Conservation (phyloP, 2,113 vertebrate genomes). For the Hyperopisus bebe region DNA sequence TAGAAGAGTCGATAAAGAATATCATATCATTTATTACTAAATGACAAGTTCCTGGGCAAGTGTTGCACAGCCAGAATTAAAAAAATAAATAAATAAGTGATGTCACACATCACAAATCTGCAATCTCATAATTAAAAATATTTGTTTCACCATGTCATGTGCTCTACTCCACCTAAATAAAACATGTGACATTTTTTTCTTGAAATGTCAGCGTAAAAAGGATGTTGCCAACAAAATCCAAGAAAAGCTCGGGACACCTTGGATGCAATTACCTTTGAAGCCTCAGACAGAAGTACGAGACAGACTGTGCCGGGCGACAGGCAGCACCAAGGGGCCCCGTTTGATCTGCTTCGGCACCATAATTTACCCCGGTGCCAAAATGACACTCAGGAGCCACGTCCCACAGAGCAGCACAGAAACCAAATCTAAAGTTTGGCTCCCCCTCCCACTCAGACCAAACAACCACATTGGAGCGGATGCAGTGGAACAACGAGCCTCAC, state of each 20-base stretch:
- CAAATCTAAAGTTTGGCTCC: background rate
- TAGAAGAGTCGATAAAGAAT: background rate
- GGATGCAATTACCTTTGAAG: conserved; percentile 34
- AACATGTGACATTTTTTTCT: background rate
- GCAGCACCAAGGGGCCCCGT: background rate
- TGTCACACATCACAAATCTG: background rate
- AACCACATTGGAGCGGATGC: background rate
- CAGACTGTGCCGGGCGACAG: conserved; percentile 16
- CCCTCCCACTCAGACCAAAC: background rate
- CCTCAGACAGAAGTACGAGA: conserved; percentile 1
- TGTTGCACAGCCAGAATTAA: background rate
- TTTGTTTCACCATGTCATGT: background rate
- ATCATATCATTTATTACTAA: background rate
- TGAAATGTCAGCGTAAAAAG: background rate
- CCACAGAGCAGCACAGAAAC: background rate
- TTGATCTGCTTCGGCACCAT: background rate
- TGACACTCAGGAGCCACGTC: background rate
- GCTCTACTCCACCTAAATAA: background rate
- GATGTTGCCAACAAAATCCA: background rate
- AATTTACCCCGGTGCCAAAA: background rate
- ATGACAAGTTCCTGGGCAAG: background rate
- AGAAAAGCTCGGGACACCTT: conserved; percentile 22
- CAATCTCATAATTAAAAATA: background rate
- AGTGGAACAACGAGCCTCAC: background rate
- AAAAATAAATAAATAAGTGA: background rate